Percentiles rank a stretch among this genome's conserved stretches.
Evolutionary conservation across 1,140 invertebrate species (phyloP).

Genomic region (Copidosoma floridanum): DNA sequence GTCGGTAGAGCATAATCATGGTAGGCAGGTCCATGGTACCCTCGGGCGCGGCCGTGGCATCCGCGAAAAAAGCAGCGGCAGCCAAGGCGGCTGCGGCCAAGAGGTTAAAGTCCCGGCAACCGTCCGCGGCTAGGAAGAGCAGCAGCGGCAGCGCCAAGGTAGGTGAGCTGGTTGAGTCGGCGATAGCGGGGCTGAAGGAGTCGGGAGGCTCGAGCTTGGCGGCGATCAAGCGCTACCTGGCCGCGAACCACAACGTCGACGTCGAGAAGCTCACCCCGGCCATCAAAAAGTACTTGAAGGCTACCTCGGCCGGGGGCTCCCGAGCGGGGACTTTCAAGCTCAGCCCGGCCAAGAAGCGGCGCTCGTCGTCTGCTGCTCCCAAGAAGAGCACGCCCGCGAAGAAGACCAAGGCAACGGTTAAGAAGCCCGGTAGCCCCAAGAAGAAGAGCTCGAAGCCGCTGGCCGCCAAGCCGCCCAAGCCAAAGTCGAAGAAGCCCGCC

Average conservation of each 20-base stretch:
- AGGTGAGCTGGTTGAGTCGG: slow-evolving; percentile 59
- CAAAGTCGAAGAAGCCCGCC: neutral
- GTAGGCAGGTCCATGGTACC: too few relatives aligned
- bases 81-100: too few relatives aligned
- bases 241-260: slow-evolving; percentile 60
- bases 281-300: slow-evolving; percentile 62
- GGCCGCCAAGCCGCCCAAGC: neutral
- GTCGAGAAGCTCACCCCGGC: slow-evolving; percentile 61
- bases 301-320: slow-evolving; percentile 57
- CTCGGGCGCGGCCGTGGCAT: slow-evolving; percentile 16
- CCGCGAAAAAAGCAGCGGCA: slow-evolving; percentile 23
- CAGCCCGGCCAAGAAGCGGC: too few relatives aligned
- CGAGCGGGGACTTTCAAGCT: slow-evolving; percentile 63
- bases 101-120: slow-evolving; percentile 39
- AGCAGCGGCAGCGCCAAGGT: slow-evolving; percentile 55
- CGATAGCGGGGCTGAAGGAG: slow-evolving; percentile 62
- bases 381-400: neutral
- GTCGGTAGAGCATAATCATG: too few relatives aligned
- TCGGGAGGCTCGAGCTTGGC: slow-evolving; percentile 61
- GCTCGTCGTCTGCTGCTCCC: too few relatives aligned
- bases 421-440: neutral
- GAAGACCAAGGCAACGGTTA: neutral
- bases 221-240: slow-evolving; percentile 66
- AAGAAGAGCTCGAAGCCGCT: neutral
- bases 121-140: too few relatives aligned